Percentiles rank a stretch among this genome's conserved stretches.
phyloP scores from a whole-genome alignment of 1,140 invertebrate species.

The Cyphomyrmex costatus region DNA sequence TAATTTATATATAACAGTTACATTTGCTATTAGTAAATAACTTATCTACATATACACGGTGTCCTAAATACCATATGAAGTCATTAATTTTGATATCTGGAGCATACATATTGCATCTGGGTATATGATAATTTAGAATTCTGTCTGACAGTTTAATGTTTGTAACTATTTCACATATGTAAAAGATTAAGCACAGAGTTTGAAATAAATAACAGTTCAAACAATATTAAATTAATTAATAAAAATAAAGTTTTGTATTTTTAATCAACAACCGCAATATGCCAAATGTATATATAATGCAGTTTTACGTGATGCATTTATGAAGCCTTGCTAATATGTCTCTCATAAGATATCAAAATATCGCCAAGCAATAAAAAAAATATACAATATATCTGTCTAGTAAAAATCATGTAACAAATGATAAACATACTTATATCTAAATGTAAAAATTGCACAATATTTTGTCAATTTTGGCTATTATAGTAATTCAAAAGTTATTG shows the following conservation, averaged over 20 bases:
- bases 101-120: not conserved
- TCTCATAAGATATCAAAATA: not conserved
- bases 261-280: not conserved
- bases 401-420: not conserved
- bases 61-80: not conserved
- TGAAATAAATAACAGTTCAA: not conserved
- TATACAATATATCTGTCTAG: not conserved
- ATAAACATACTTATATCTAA: not conserved
- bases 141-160: not conserved
- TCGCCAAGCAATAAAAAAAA: not conserved
- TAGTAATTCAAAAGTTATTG: not conserved
- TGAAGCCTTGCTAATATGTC: not conserved
- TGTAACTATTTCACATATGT: not conserved
- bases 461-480: not conserved
- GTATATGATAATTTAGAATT: not conserved
- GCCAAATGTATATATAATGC: not conserved
- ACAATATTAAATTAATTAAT: not conserved
- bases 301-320: not conserved
- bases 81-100: conserved; percentile 1
- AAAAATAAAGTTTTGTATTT: not conserved
- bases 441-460: not conserved
- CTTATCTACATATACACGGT: not conserved
- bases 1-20: not conserved
- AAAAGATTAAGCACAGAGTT: conserved; percentile 1
- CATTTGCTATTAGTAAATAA: not conserved